Evolutionary conservation across 2,797 vertebrate species (phyloP), one percentile per base, ranked within the genome.

Genomic region (Mionectes olivaceus): DNA sequence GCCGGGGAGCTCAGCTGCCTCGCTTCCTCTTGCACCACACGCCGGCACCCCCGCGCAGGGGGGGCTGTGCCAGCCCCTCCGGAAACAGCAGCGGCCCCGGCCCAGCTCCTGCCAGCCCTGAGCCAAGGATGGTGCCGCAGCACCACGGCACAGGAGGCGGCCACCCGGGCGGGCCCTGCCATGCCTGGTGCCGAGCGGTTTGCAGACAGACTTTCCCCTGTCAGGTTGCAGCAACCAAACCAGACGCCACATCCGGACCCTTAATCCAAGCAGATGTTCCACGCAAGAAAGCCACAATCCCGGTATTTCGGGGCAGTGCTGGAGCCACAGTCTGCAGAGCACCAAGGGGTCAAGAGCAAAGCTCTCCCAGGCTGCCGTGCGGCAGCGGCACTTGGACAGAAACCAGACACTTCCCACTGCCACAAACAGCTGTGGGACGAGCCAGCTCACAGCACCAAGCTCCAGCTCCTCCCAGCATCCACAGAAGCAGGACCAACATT

Each of bases 171-270:
- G 56, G 82, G 32, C 22, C n/a, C n/a, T 4, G 15, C 23, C 13
- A 60, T 0, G 0, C 44, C 11, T 3, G 0, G n/a, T 5, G 25
- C 7, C 0, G 6, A 50, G 41, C 0, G 0, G 52, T 47, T 68
- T n/a, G 0, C 0, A 2, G 63, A n/a, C 1, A 0, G 32, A 39
- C 17, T 7, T 23, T 33, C 30, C n/a, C 37, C 37, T 25, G 8
- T 2, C 17, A 11, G 61, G 60, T 55, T 59, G 71, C 53, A 79
- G 35, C 57, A 65, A 59, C 61, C 4, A 6, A 52, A 69, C 53
- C 67, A 39, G 57, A 17, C 0, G 13, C 43, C 28, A 5, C 77
- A 35, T 83, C 47, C 0, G 3, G 39, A n/a, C 16, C n/a, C 27
- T 5, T 0, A 24, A 44, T 33, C 71, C 65, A 12, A 19, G 53